phyloP scores from a whole-genome alignment of 2,888 invertebrate species.

The Drosophila melanosoma region DNA sequence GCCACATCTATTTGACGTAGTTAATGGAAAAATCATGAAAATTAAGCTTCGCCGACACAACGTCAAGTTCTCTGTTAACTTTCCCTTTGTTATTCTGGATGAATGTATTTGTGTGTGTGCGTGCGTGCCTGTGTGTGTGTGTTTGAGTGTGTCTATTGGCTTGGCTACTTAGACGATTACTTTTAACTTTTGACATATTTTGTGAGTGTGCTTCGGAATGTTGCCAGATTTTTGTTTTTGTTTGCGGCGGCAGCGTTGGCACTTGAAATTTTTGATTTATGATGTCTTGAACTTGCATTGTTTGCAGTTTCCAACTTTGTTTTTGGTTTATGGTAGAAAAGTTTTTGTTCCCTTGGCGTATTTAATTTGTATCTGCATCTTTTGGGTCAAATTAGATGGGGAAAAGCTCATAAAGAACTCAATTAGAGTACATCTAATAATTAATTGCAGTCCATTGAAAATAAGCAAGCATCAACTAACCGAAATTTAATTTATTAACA shows the following conservation, averaged over 20 bases:
- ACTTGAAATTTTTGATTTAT: constrained; percentile 57
- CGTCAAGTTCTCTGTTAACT: constrained; percentile 54
- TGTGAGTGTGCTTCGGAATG: constrained; percentile 55
- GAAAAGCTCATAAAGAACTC: constrained; percentile 8
- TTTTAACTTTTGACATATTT: constrained; percentile 70
- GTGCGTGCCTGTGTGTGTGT: constrained; percentile 5
- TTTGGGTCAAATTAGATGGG: constrained; percentile 24
- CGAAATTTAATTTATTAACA: constrained; percentile 25
- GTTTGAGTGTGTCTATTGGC: constrained; percentile 21
- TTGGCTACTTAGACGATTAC: constrained; percentile 62
- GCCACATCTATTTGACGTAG: constrained; percentile 25
- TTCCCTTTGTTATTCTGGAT: constrained; percentile 49
- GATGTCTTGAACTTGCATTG: constrained; percentile 45
- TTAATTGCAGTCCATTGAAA: constrained; percentile 12
- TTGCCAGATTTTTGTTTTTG: constrained; percentile 62
- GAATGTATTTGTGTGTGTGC: not conserved
- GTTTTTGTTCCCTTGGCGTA: constrained; percentile 11
- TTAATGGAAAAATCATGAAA: constrained; percentile 68
- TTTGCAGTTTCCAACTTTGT: constrained; percentile 24
- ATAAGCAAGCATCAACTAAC: constrained; percentile 3
- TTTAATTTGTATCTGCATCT: constrained; percentile 23
- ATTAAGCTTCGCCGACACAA: constrained; percentile 46
- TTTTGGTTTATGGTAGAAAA: constrained; percentile 13
- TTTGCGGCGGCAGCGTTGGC: constrained; percentile 22
- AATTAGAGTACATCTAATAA: constrained; percentile 33